These are phyloP conservation scores for Nestor notabilis DNA, from an alignment of 2,113 vertebrate genomes.

Conservation along the genomic window DNA sequence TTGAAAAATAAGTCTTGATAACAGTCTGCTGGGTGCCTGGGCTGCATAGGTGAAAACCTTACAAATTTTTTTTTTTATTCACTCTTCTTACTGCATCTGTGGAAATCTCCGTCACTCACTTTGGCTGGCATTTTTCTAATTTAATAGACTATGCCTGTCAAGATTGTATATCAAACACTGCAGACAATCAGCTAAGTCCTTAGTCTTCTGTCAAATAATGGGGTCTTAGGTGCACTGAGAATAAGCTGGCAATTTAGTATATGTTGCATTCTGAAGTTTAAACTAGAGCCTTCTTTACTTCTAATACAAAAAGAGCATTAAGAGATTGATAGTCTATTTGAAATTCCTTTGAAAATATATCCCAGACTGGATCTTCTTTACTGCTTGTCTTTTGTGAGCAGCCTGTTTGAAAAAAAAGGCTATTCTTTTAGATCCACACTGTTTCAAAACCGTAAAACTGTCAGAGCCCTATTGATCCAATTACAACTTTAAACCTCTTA, in stretches of 20 bases:
- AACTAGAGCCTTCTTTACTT: constrained; percentile 15
- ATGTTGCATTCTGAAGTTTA: not conserved
- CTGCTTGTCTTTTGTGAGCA: constrained; percentile 27
- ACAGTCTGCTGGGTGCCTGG: not conserved
- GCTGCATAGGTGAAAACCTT: not conserved
- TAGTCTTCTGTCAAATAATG: constrained; percentile 30
- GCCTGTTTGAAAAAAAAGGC: not conserved
- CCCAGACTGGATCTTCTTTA: constrained; percentile 9
- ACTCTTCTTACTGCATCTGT: not conserved
- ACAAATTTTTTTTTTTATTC: not conserved
- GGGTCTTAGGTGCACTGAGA: not conserved
- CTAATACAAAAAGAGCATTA: constrained; percentile 27
- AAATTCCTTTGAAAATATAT: constrained; percentile 57
- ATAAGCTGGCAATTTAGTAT: not conserved
- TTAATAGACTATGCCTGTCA: constrained; percentile 50
- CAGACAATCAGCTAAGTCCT: constrained; percentile 24
- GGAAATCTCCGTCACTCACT: not conserved
- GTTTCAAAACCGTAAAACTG: constrained; percentile 45
- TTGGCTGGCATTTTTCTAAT: not conserved
- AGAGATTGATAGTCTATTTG: constrained; percentile 34
- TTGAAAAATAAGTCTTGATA: not conserved
- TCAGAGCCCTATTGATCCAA: constrained; percentile 49
- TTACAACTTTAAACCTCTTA: constrained; percentile 57
- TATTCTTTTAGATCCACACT: constrained; percentile 8
- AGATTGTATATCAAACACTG: constrained; percentile 7